phyloP scores from a whole-genome alignment of 2,113 vertebrate species.

The Chauna torquata region DNA sequence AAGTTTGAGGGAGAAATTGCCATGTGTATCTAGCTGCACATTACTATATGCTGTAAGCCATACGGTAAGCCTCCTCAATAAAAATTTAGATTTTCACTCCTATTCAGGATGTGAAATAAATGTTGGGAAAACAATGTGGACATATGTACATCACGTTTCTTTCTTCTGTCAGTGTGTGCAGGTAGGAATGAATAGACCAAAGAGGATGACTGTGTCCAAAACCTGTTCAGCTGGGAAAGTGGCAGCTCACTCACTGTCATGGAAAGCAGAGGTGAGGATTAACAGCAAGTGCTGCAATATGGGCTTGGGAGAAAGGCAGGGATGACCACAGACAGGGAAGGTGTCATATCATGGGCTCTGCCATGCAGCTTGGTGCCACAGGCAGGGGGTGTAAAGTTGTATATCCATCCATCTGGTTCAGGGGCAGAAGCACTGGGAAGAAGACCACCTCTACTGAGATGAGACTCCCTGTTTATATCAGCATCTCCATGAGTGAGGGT shows the following conservation, averaged over 20 bases:
- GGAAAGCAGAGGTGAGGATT: background rate
- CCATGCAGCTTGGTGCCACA: background rate
- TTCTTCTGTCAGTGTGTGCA: background rate
- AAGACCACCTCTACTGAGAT: background rate
- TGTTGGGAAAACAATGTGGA: background rate
- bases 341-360: background rate
- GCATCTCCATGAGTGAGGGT: accelerated
- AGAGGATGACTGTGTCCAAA: background rate
- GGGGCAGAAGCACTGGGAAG: background rate
- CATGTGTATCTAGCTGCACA: background rate
- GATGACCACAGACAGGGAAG: background rate
- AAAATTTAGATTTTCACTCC: background rate
- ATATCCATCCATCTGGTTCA: background rate
- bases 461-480: background rate
- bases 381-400: background rate
- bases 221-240: accelerated
- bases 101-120: background rate
- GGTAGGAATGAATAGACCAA: background rate
- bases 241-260: background rate
- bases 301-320: background rate
- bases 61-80: background rate
- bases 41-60: background rate
- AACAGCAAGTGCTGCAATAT: background rate
- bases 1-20: background rate
- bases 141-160: accelerated